Evolutionary conservation across 2,797 vertebrate genomes (phyloP).

Genomic region (Cephalopachus bancanus): DNA sequence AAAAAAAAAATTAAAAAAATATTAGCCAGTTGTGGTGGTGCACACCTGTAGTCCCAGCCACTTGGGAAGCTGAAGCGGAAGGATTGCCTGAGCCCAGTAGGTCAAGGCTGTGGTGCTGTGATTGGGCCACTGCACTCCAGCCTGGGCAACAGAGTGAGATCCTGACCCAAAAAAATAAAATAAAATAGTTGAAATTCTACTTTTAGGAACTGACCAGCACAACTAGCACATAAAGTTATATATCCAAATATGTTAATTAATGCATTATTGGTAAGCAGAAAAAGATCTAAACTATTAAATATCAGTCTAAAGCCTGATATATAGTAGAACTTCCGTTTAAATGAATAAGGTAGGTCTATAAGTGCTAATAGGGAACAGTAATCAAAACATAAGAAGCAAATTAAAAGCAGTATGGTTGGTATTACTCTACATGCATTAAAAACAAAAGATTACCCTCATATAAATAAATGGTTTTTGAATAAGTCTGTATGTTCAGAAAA

Average conservation of each 20-base stretch:
- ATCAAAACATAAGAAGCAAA: slow-evolving; percentile 37
- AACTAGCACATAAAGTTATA: slow-evolving; percentile 29
- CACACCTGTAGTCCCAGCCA: neutral
- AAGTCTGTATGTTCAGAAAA: neutral
- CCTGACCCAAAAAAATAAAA: neutral
- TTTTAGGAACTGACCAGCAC: slow-evolving; percentile 1
- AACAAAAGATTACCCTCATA: slow-evolving; percentile 29
- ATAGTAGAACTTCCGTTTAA: slow-evolving; percentile 18
- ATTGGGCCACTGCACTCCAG: neutral
- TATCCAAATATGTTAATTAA: slow-evolving; percentile 17
- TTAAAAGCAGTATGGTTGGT: slow-evolving; percentile 1
- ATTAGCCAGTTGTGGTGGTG: neutral
- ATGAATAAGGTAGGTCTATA: neutral
- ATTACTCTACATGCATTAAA: neutral
- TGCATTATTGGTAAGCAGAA: slow-evolving; percentile 31
- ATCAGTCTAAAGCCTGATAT: neutral
- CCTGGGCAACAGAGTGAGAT: neutral
- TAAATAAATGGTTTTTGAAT: slow-evolving; percentile 23
- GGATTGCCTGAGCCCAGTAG: neutral
- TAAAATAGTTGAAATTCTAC: slow-evolving; percentile 31
- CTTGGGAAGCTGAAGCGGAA: neutral
- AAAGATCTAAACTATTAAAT: neutral
- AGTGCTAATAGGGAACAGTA: neutral
- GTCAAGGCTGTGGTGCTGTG: neutral
- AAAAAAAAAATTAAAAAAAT: neutral